Base-by-base conservation (phyloP, 2,113 vertebrate genomes). In the Halcyon senegalensis region DNA sequence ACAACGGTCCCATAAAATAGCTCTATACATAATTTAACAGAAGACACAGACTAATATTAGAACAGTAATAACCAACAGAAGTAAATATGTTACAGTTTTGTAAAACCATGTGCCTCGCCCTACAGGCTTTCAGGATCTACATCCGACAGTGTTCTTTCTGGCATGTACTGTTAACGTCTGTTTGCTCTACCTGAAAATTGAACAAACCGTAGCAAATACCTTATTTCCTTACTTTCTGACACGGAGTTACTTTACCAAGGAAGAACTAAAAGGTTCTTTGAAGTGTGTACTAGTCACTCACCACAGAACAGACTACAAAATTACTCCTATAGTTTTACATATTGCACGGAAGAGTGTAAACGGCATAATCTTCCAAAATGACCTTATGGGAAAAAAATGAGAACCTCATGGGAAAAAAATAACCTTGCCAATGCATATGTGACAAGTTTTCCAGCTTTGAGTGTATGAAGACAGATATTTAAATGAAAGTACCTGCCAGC, bases 101-200 rank as follows among this genome's bases (percentile, higher is more conserved):
- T 88, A 93, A 97, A 95, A 93, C 44, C 73, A 70, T 53, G 63
- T 88, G 74, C 82, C 53, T 94, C 90, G 94, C 96, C 94, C 94
- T 92, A 35, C 58, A 82, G 97, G 94, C 91, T 89, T 97, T 66
- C 39, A 86, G 89, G 84, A 91, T 93, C 94, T 91, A 83, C 91
- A 89, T 87, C 59, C 43, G 2, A 94, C 76, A 87, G 39, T 55
- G 58, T 19, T 97, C 75, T 96, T 97, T 86, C 93, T 93, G 96
- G 93, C 95, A 95, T 66, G 58, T 82, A 74, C 86, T 97, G 97
- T 89, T 80, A 95, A 96, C 17, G 35, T 95, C 67, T 97, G 93
- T 94, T 96, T 97, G 92, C 80, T 97, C 80, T 96, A 94, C 95
- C 94, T 94, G 89, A 97, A 98, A 98, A 98, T 72, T 97, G 97